Base-by-base conservation (phyloP, 2,888 invertebrate species). In the Pyralis farinalis region DNA sequence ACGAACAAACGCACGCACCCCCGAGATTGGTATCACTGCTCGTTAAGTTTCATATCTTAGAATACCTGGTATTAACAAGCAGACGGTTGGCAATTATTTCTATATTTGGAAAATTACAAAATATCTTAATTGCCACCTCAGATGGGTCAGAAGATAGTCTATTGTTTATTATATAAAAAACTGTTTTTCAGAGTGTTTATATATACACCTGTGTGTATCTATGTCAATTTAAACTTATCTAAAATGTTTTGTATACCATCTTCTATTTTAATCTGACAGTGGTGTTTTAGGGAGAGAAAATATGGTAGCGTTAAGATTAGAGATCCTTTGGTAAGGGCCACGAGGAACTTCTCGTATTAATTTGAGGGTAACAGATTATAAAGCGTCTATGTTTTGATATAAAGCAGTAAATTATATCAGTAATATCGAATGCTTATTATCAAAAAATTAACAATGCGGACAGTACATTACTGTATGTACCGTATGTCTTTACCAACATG, bases 21-120 rank as follows among this genome's bases (percentile, higher is more conserved):
- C 46, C 40, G 33, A 43, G 55, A 58, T 56, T 36, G 28, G 42
- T 55, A 58, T 58, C 56, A 21, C 12, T 20, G 27, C 12, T 51
- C 58, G 49, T 58, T 55, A 58, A 58, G 46, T 45, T n/a, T 44
- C 46, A 8, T 21, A 11, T 37, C 30, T 29, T 16, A 16, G 16
- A 16, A 16, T 16, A 16, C 12, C 10, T 22, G 30, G 11, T 22
- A n/a, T 25, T 16, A 16, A n/a, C n/a, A n/a, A 25, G 7, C n/a
- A 25, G 7, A 7, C 30, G 21, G 29, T 37, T 30, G 30, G 11
- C 30, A 37, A 30, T 37, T 21, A 12, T 7, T 21, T 12, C 30
- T 21, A 37, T 31, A 30, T 21, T 37, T 7, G 21, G 30, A 36
- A 40, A 40, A 42, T 33, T 37, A 45, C 47, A 37, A 38, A 44